Percentiles rank a stretch among this genome's conserved stretches.
These are phyloP conservation scores for Poecilia velifera DNA, from an alignment of 2,797 vertebrate species.

Conservation along the genomic window DNA sequence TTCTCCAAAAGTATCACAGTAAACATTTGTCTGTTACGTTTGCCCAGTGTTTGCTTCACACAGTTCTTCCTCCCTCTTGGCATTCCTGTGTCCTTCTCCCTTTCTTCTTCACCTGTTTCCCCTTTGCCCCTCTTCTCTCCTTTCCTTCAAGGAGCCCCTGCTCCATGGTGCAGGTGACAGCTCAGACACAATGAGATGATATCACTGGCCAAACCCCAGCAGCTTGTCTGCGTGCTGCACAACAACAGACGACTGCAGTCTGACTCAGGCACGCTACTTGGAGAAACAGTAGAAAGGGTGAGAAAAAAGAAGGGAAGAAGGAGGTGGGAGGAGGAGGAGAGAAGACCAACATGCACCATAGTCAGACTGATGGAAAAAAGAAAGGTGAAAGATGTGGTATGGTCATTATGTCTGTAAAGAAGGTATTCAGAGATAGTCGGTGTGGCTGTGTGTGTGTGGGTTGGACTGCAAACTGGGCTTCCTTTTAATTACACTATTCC, in stretches of 20 bases:
- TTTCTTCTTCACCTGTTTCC: constrained; percentile 13
- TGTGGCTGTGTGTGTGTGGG: constrained; percentile 40
- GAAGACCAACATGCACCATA: constrained; percentile 7
- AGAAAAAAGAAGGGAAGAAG: constrained; percentile 13
- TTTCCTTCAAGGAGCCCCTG: constrained; percentile 39
- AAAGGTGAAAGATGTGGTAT: neutral
- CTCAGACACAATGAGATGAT: constrained; percentile 73
- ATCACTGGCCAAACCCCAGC: constrained; percentile 49
- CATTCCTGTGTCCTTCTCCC: constrained; percentile 21
- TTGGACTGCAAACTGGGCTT: constrained; percentile 56
- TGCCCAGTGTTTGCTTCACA: constrained; percentile 3
- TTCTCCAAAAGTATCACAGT: neutral
- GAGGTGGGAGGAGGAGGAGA: neutral
- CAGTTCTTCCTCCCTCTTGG: constrained; percentile 18
- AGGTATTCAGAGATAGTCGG: constrained; percentile 14
- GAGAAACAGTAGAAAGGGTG: constrained; percentile 16
- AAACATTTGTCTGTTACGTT: neutral
- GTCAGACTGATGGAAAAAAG: constrained; percentile 14
- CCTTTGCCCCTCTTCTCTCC: constrained; percentile 13
- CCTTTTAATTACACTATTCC: constrained; percentile 68
- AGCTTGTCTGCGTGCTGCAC: constrained; percentile 59
- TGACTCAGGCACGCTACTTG: constrained; percentile 48
- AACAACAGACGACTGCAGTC: constrained; percentile 55
- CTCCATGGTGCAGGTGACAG: constrained; percentile 74
- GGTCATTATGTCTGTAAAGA: constrained; percentile 32